Percentiles rank a stretch among this genome's conserved stretches.
Conservation (phyloP, 2,888 invertebrate species). For the Epirrhoe tristata region DNA sequence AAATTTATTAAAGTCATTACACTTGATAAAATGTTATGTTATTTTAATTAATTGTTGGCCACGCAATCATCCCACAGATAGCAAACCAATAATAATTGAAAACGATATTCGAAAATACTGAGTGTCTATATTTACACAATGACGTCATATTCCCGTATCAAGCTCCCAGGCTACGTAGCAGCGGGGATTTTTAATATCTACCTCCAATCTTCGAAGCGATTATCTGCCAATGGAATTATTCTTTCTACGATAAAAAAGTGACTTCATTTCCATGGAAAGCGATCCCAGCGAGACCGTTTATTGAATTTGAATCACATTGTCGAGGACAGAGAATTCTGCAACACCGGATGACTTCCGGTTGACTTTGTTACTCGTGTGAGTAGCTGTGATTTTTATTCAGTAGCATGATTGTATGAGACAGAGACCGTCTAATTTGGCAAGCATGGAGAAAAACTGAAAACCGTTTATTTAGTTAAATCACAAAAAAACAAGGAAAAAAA, state of each 20-base stretch:
- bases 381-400: not conserved
- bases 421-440: too few relatives aligned
- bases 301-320: constrained; percentile 77
- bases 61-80: not conserved
- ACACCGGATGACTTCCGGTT: constrained; percentile 44
- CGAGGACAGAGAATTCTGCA: constrained; percentile 60
- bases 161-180: constrained; percentile 17
- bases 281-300: constrained; percentile 70
- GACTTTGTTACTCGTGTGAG: constrained; percentile 36
- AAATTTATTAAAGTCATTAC: too few relatives aligned
- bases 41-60: too few relatives aligned
- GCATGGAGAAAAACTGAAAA: too few relatives aligned
- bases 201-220: constrained; percentile 57
- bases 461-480: too few relatives aligned
- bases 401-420: too few relatives aligned
- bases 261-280: constrained; percentile 75
- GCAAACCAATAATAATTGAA: too few relatives aligned
- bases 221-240: constrained; percentile 65
- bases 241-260: constrained; percentile 58
- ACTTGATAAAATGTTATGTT: too few relatives aligned
- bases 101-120: too few relatives aligned
- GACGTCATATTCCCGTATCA: constrained; percentile 4
- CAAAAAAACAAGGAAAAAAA: too few relatives aligned
- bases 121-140: not conserved
- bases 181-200: constrained; percentile 62